Percentiles rank a stretch among this genome's conserved stretches.
phyloP scores from a whole-genome alignment of 2,888 invertebrate species.

The Limenitis camilla region DNA sequence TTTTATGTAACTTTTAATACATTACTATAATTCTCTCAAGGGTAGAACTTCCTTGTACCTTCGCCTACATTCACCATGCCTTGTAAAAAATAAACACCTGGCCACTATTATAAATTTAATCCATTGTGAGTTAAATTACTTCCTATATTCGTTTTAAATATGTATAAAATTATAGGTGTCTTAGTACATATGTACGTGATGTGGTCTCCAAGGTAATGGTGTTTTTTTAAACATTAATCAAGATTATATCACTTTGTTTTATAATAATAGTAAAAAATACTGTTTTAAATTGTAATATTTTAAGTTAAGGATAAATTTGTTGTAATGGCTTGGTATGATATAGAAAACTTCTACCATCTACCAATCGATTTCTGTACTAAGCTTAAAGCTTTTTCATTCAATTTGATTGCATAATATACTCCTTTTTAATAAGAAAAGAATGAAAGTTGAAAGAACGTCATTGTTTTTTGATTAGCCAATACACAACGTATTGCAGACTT shows the following conservation, averaged over 20 bases:
- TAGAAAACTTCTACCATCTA: too few relatives aligned
- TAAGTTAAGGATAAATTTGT: conserved; percentile 2
- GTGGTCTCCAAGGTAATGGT: neutral
- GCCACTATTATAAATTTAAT: conserved; percentile 24
- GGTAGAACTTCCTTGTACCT: conserved; percentile 16
- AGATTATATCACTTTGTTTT: neutral
- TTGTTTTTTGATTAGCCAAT: neutral
- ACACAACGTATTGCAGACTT: neutral
- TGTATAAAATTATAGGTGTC: conserved; percentile 20
- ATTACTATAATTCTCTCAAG: neutral
- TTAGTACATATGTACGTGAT: conserved; percentile 6
- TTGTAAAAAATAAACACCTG: conserved; percentile 24
- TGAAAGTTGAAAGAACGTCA: too few relatives aligned
- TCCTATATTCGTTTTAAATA: conserved; percentile 32
- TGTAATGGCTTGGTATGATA: too few relatives aligned
- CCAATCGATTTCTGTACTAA: too few relatives aligned
- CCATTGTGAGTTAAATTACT: conserved; percentile 33
- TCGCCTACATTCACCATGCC: conserved; percentile 17
- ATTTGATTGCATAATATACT: too few relatives aligned
- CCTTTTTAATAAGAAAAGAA: too few relatives aligned
- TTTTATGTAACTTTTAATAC: conserved; percentile 1
- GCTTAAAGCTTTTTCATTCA: too few relatives aligned
- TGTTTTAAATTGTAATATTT: too few relatives aligned
- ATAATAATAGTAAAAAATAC: too few relatives aligned
- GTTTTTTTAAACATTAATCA: neutral